These are phyloP conservation scores for Mycetomoellerius zeteki DNA, from an alignment of 1,140 invertebrate species.

Conservation along the genomic window DNA sequence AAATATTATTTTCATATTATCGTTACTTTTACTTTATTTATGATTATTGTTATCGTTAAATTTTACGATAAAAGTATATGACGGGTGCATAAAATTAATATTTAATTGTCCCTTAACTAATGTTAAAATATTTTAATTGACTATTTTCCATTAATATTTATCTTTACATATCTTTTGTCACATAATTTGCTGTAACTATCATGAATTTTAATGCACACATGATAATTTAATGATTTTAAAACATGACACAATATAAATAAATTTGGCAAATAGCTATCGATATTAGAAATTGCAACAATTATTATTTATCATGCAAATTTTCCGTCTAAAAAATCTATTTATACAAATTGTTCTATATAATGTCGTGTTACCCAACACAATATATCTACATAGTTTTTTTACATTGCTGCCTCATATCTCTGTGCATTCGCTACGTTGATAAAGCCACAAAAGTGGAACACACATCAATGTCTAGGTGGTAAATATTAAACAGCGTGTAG, in stretches of 20 bases:
- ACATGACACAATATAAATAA: neutral
- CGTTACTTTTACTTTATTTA: neutral
- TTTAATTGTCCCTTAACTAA: neutral
- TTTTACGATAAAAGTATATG: neutral
- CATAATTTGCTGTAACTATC: neutral
- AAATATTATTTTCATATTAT: conserved; percentile 27
- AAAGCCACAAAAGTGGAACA: conserved; percentile 13
- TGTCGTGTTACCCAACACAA: neutral
- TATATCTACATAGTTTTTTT: neutral
- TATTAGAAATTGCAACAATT: neutral
- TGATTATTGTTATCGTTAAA: conserved; percentile 25
- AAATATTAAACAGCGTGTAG: conserved; percentile 78
- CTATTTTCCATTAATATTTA: neutral
- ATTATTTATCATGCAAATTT: neutral
- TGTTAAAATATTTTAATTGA: neutral
- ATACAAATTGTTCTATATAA: neutral
- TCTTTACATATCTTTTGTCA: neutral
- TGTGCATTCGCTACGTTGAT: neutral
- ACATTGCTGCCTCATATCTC: neutral
- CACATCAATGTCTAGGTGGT: conserved; percentile 73
- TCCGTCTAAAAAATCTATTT: neutral
- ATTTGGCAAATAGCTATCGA: neutral
- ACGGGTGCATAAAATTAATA: neutral
- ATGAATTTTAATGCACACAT: neutral
- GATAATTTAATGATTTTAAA: neutral